Evolutionary conservation across 2,113 vertebrate species (phyloP), one percentile per base, ranked within the genome.

Genomic region (Macrotus californicus): DNA sequence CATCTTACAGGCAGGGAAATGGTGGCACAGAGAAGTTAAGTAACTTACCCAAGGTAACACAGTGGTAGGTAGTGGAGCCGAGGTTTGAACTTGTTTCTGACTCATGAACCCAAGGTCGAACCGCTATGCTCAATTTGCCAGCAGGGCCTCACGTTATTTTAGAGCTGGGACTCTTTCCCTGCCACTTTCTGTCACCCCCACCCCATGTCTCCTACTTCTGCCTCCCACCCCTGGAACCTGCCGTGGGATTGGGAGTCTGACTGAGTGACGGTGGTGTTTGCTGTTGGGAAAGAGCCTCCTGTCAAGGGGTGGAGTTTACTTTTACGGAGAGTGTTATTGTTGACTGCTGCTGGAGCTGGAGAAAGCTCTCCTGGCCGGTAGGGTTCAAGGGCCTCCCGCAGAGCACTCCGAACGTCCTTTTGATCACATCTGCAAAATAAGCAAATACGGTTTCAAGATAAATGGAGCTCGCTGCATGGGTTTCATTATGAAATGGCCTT

Each of bases 351-450:
- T 85, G 66, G 75, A 86, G 61, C 76, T 96, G 86, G 95, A 96
- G 95, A 67, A 95, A 96, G 95, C 21, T 96, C 48, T 97, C 91
- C 96, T 94, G 96, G 90, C 96, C 70, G 39, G 29, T 73, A 94
- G 93, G 93, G 93, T 97, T 98, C 96, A 98, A 97, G 96, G 94
- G 94, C 87, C 97, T 98, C 93, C 97, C 84, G 59, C 70, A 90
- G 97, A 97, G 96, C 50, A 52, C 97, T 98, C 94, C 46, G 59
- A 95, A 95, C 87, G 93, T 97, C 96, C 97, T 98, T 98, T 98
- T 98, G 98, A 98, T 98, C 98, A 96, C 56, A 79, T 82, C 97
- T 97, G 89, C 97, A 98, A 98, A 98, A 98, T 98, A 98, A 98
- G 98, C 98, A 98, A 98, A 97, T 94, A 87, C 7, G 46, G 67